Evolutionary conservation across 2,113 vertebrate genomes (phyloP).

Genomic region (Gobius niger): DNA sequence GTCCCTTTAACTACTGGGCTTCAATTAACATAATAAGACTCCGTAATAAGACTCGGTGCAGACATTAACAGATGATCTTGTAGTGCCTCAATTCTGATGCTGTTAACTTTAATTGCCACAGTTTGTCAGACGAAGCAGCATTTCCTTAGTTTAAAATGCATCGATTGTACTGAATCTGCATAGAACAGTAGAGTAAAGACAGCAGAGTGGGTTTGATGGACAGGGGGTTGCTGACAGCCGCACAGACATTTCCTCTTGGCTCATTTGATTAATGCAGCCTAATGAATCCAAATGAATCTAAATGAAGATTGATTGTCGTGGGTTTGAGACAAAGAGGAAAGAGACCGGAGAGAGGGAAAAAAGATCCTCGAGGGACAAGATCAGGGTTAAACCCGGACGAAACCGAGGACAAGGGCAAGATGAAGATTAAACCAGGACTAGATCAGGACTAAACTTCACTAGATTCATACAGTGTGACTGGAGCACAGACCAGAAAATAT

Average conservation of each 20-base stretch:
- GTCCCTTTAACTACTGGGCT: too few species aligned
- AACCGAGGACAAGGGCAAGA: conserved; percentile 20
- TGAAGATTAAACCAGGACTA: conserved; percentile 10
- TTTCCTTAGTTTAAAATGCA: too few species aligned
- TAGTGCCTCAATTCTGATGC: too few species aligned
- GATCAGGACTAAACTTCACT: conserved; percentile 19
- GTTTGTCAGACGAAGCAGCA: too few species aligned
- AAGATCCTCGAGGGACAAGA: conserved; percentile 18
- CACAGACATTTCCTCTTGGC: conserved; percentile 24
- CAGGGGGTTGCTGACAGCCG: conserved; percentile 27
- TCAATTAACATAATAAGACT: too few species aligned
- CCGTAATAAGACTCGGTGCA: too few species aligned
- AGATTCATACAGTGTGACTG: too few species aligned
- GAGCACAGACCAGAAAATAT: too few species aligned
- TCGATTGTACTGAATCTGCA: too few species aligned
- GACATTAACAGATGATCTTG: too few species aligned
- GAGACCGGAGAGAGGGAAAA: conserved; percentile 15
- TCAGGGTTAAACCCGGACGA: background rate
- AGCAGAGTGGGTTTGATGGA: conserved; percentile 1
- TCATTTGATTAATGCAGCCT: conserved; percentile 47
- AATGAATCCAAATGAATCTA: conserved; percentile 43
- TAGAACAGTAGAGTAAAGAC: too few species aligned
- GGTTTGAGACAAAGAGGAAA: conserved; percentile 12
- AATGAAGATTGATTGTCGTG: conserved; percentile 55
- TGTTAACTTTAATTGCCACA: too few species aligned